Evolutionary conservation across 2,797 vertebrate species (phyloP).

Genomic region (Coregonus sp.): DNA sequence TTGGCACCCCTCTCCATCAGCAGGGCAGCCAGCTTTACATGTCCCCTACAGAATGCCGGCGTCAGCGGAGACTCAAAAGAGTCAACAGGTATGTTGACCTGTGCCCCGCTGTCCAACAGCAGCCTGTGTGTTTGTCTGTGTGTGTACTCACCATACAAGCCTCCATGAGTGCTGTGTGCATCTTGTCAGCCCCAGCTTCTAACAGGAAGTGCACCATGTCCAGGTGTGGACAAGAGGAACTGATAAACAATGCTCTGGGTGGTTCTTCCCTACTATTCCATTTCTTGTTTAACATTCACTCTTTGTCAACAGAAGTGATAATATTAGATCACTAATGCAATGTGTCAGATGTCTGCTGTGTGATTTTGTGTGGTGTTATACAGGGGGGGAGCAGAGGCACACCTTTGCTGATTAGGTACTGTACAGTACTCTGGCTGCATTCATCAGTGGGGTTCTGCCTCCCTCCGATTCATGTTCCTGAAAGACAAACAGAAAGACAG

Average conservation of each 20-base stretch:
- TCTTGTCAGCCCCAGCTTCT: slow-evolving; percentile 89
- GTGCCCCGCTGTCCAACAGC: slow-evolving; percentile 87
- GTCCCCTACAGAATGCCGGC: slow-evolving; percentile 85
- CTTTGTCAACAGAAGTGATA: too few relatives aligned
- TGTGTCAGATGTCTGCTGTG: too few relatives aligned
- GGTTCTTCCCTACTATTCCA: too few relatives aligned
- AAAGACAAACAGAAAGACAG: too few relatives aligned
- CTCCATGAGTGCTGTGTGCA: slow-evolving; percentile 91
- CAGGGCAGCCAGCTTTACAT: slow-evolving; percentile 54
- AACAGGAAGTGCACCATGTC: slow-evolving; percentile 91
- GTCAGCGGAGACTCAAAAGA: slow-evolving; percentile 87
- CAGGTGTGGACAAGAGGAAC: slow-evolving; percentile 59
- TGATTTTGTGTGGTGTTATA: too few relatives aligned
- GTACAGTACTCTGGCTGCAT: too few relatives aligned
- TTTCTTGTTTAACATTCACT: too few relatives aligned
- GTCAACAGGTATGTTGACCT: slow-evolving; percentile 90
- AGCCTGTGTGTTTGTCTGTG: slow-evolving; percentile 52
- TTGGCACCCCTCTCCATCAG: slow-evolving; percentile 89
- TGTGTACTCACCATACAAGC: slow-evolving; percentile 83
- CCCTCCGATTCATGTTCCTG: too few relatives aligned
- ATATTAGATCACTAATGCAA: too few relatives aligned
- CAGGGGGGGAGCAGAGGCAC: too few relatives aligned
- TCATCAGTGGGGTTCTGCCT: too few relatives aligned
- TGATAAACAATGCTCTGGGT: neutral
- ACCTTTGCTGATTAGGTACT: too few relatives aligned